Base-by-base conservation (phyloP, 2,888 invertebrate species). In the Ceraclea dissimilis region DNA sequence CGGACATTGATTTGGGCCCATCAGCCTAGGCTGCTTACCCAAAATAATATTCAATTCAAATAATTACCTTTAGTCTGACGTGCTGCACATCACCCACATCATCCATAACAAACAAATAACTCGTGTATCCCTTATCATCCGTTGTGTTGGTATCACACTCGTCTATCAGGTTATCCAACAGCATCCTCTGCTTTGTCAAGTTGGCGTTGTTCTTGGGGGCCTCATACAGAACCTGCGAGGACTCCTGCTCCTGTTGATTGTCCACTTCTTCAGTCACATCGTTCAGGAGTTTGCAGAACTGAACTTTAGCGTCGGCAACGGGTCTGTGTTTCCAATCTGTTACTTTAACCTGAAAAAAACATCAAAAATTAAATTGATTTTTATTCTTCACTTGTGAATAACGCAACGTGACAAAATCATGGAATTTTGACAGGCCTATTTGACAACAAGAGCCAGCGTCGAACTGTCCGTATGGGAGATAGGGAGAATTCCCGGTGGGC, bases 261-360 rank as follows among this genome's bases (percentile, higher is more conserved):
- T 56, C 56, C 20, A 53, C 51, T 21, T 59, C 59, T 65, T 54
- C 76, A 73, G 2, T 66, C 6, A 49, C 44, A 11, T 58, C 57
- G 0, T 65, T 59, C 0, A 69, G 64, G n/a, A 67, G 64, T 8
- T 72, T 70, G 52, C 78, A 78, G 1, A 76, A 70, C 1, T 66
- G 67, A 5, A 78, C 62, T 0, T 60, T 64, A 51, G 71, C 70
- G 11, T 65, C 66, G 0, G 64, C n/a, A 0, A 71, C 73, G 4
- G 74, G 72, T 22, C 72, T 74, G 49, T 72, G 73, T 49, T 76
- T 75, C 75, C 75, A 78, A 0, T 74, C 71, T 0, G 68, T 72
- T 1, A 76, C 76, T 67, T 72, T 74, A 18, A 77, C 68, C 77
- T 77, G 19, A 8, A 46, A 44, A 21, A 31, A 8, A n/a, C n/a